Conservation (phyloP, 2,888 invertebrate genomes). For the Apeira syringaria region DNA sequence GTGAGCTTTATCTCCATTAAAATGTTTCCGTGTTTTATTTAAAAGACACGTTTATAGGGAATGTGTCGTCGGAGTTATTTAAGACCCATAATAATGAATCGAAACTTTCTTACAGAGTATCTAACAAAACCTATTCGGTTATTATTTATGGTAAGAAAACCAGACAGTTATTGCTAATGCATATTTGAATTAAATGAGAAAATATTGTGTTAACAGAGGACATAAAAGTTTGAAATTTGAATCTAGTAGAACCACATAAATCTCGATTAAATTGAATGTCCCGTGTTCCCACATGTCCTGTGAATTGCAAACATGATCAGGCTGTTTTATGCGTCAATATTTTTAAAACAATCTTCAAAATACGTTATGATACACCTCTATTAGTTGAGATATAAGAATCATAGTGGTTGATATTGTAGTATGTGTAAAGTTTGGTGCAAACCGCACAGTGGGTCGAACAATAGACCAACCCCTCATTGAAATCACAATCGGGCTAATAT, state of each 20-base stretch:
- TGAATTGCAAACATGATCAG: slow-evolving; percentile 61
- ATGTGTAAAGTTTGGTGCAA: slow-evolving; percentile 21
- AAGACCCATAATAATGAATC: slow-evolving; percentile 28
- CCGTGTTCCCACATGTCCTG: slow-evolving; percentile 65
- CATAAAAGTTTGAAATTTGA: slow-evolving; percentile 29
- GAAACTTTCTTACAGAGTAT: slow-evolving; percentile 30
- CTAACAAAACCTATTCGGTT: slow-evolving; percentile 24
- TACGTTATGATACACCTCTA: slow-evolving; percentile 4
- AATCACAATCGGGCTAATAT: slow-evolving; percentile 68
- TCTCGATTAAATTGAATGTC: slow-evolving; percentile 56
- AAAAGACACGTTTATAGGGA: slow-evolving; percentile 34
- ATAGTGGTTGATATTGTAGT: slow-evolving; percentile 9
- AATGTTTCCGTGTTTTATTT: slow-evolving; percentile 35
- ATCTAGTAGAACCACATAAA: slow-evolving; percentile 36
- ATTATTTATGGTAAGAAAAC: slow-evolving; percentile 31
- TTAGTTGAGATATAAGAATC: slow-evolving; percentile 6
- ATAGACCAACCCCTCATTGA: slow-evolving; percentile 51
- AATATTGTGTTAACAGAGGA: slow-evolving; percentile 20
- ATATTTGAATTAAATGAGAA: slow-evolving; percentile 20
- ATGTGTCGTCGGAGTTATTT: slow-evolving; percentile 32
- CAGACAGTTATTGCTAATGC: slow-evolving; percentile 29
- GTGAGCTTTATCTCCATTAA: slow-evolving; percentile 37
- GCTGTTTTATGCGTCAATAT: slow-evolving; percentile 46
- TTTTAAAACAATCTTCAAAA: slow-evolving; percentile 27
- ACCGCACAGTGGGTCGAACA: slow-evolving; percentile 54